These are phyloP conservation scores for Channallabes apus DNA, from an alignment of 2,797 vertebrate species.

Conservation along the genomic window DNA sequence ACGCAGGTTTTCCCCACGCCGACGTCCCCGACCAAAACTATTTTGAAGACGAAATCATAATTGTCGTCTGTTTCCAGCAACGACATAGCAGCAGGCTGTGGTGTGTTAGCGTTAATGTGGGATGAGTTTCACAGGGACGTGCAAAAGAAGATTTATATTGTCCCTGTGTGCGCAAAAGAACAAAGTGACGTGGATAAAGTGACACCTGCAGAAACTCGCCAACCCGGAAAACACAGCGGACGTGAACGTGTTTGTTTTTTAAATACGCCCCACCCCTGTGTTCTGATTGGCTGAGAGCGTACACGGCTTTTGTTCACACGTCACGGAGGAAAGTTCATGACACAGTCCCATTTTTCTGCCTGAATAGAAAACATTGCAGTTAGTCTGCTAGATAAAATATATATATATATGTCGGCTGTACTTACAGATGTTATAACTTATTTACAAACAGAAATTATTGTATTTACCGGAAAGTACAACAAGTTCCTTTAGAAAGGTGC, in stretches of 20 bases:
- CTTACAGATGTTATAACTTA: not conserved
- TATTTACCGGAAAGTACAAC: too few species aligned
- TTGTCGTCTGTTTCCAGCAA: slow-evolving; percentile 73
- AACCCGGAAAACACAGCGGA: slow-evolving; percentile 57
- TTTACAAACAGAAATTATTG: not conserved
- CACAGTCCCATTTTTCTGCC: too few species aligned
- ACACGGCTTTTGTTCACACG: too few species aligned
- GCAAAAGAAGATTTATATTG: not conserved
- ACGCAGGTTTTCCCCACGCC: slow-evolving; percentile 86
- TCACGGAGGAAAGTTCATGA: not conserved
- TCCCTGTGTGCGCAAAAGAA: not conserved
- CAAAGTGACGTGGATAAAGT: slow-evolving; percentile 60
- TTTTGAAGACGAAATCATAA: slow-evolving; percentile 83
- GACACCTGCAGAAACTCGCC: slow-evolving; percentile 59
- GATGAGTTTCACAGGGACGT: not conserved
- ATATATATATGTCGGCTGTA: not conserved
- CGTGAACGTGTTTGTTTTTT: slow-evolving; percentile 23
- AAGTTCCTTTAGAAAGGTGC: not conserved
- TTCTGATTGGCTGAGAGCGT: slow-evolving; percentile 17
- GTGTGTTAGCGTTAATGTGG: not conserved
- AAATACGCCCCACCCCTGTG: slow-evolving; percentile 19
- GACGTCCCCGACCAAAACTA: slow-evolving; percentile 83
- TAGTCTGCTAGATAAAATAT: not conserved
- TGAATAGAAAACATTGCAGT: not conserved
- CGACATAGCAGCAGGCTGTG: slow-evolving; percentile 45